Conservation (phyloP, 2,797 vertebrate species). For the Streptopelia turtur region DNA sequence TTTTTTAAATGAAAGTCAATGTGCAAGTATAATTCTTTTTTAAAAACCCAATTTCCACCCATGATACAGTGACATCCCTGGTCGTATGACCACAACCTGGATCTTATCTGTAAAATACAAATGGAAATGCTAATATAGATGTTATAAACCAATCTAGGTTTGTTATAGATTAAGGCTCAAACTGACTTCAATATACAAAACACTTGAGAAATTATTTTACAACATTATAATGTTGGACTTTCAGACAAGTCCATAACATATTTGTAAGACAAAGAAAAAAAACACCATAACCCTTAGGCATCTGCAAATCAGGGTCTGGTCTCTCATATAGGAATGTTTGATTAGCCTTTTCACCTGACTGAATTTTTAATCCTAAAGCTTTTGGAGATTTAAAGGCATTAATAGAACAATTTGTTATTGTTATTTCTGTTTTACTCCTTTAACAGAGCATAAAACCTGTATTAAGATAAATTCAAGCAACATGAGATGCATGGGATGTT, state of each 20-base stretch:
- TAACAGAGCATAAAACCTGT: neutral
- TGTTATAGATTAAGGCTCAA: neutral
- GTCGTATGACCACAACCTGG: neutral
- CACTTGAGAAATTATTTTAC: neutral
- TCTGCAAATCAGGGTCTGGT: neutral
- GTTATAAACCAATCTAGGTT: neutral
- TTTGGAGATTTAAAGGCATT: constrained; percentile 66
- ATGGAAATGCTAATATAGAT: neutral
- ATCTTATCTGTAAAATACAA: neutral
- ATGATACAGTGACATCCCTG: neutral
- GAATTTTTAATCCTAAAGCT: constrained; percentile 71
- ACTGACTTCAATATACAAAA: neutral
- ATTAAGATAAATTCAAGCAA: neutral
- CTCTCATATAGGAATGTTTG: constrained; percentile 47
- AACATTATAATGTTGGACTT: neutral
- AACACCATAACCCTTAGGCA: neutral
- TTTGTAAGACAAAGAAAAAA: no score
- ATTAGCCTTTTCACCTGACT: constrained; percentile 71
- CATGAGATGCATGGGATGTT: neutral
- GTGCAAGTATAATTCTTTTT: neutral
- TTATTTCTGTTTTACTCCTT: constrained; percentile 27
- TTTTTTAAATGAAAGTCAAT: neutral
- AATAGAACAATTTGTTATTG: constrained; percentile 68
- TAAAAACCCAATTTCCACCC: neutral
- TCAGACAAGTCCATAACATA: no score